Evolutionary conservation across 2,797 vertebrate species (phyloP), one percentile per base, ranked within the genome.

Genomic region (Tenualosa thibaudeaui): DNA sequence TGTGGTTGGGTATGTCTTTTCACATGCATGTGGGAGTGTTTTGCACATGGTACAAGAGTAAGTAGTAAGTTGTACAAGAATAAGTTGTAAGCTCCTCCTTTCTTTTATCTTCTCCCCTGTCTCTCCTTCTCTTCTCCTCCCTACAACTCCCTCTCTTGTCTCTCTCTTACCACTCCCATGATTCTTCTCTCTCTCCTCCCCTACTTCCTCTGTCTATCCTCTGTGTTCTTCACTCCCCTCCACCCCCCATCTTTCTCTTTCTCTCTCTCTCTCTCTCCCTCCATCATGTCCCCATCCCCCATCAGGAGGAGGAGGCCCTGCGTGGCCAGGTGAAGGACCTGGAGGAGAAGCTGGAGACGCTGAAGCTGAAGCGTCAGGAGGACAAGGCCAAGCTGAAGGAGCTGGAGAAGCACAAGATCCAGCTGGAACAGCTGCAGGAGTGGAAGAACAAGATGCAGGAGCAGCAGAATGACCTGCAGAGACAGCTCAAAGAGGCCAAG

Each of bases 381-480:
- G 98, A 99, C 94, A 99, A 99, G 90, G 95, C 93, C 0, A 99
- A 99, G 89, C 95, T 99, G 10, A 99, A 99, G 89, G 98, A 99
- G 93, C 95, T 99, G 50, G 98, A 99, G 94, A 99, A 99, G 83
- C 96, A 97, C 92, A 98, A 97, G 94, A 99, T 99, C 90, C 98
- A 99, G 91, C 94, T 99, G 93, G 98, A 99, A 91, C 98, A 99
- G 92, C 96, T 99, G 87, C 98, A 99, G 88, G 98, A 99, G 89
- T 99, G 98, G 98, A 99, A 97, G 93, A 97, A 89, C 93, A 99
- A 99, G 86, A 99, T 99, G 96, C 98, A 99, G 89, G 98, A 99
- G 89, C 98, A 99, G 89, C 98, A 99, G 92, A 92, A 95, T 0
- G 98, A 99, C 0, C 94, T 99, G 84, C 98, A 99, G 93, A 97